Conservation (phyloP, 2,888 invertebrate species). For the Drosophila paranaensis region DNA sequence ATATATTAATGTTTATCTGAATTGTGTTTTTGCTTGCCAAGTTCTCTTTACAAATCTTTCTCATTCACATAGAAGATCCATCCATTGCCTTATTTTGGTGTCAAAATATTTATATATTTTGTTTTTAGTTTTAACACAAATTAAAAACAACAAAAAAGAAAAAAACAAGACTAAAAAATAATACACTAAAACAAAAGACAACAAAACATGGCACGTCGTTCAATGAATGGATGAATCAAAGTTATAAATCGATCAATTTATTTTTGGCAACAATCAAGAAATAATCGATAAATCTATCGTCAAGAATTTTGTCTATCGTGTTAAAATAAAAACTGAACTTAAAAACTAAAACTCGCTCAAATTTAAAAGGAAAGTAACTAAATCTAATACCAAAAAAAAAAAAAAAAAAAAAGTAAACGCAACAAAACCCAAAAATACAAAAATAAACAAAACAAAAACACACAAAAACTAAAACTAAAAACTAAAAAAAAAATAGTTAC, state of each 20-base stretch:
- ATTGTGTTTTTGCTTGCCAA: conserved; percentile 65
- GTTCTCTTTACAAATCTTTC: conserved; percentile 26
- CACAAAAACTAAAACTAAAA: conserved; percentile 8
- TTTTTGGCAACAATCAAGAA: conserved; percentile 11
- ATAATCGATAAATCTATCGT: conserved; percentile 8
- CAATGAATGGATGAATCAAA: conserved; percentile 42
- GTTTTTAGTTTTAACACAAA: conserved; percentile 22
- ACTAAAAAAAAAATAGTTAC: not conserved
- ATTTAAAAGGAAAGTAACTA: conserved; percentile 10
- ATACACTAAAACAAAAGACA: conserved; percentile 34
- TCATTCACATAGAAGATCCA: conserved; percentile 19
- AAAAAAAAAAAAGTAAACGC: conserved; percentile 24
- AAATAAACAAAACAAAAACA: conserved; percentile 16
- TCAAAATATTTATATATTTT: not conserved
- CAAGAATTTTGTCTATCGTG: conserved; percentile 40
- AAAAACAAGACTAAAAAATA: conserved; percentile 15
- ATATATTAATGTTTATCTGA: conserved; percentile 13
- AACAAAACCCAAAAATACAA: conserved; percentile 33
- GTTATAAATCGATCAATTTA: conserved; percentile 13
- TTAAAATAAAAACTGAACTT: conserved; percentile 15
- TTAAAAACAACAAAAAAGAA: conserved; percentile 1
- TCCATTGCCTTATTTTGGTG: conserved; percentile 5
- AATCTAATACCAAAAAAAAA: not conserved
- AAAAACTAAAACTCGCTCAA: conserved; percentile 37
- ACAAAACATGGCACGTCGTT: conserved; percentile 75